Conservation (phyloP, 2,888 invertebrate species). For the Myopa tessellatipennis region DNA sequence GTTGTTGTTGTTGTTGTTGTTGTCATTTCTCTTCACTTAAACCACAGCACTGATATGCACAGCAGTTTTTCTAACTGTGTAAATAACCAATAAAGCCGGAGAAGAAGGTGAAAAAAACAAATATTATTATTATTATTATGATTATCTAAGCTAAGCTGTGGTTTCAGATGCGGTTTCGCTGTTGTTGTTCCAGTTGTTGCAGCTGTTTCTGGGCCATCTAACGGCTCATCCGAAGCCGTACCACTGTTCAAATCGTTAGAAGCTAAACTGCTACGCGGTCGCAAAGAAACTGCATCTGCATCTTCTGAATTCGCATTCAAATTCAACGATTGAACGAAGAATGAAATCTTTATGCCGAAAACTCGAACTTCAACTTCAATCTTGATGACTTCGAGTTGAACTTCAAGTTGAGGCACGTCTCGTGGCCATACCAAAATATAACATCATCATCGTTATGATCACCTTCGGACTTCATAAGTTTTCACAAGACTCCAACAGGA, state of each 20-base stretch:
- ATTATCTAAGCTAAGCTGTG: neutral
- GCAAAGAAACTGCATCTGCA: too few relatives aligned
- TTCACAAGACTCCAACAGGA: too few relatives aligned
- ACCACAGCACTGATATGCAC: neutral
- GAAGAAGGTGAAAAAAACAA: too few relatives aligned
- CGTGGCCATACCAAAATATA: too few relatives aligned
- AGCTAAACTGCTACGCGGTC: neutral
- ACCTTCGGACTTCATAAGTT: too few relatives aligned
- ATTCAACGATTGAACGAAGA: neutral
- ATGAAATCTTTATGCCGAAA: neutral
- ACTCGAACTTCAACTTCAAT: neutral
- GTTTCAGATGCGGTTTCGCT: neutral
- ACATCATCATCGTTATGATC: too few relatives aligned
- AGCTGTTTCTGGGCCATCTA: conserved; percentile 29
- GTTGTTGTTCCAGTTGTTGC: conserved; percentile 1
- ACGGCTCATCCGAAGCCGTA: conserved; percentile 10
- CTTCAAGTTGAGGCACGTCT: neutral
- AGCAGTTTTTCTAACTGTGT: too few relatives aligned
- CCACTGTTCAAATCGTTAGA: neutral
- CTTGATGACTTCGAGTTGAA: neutral
- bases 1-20: conserved; percentile 5
- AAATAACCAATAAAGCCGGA: too few relatives aligned
- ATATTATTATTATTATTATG: neutral
- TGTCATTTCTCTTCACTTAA: neutral
- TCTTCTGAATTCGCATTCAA: too few relatives aligned